Percentiles rank a stretch among this genome's conserved stretches.
phyloP scores from a whole-genome alignment of 2,888 invertebrate species.

The Litoditis marina region DNA sequence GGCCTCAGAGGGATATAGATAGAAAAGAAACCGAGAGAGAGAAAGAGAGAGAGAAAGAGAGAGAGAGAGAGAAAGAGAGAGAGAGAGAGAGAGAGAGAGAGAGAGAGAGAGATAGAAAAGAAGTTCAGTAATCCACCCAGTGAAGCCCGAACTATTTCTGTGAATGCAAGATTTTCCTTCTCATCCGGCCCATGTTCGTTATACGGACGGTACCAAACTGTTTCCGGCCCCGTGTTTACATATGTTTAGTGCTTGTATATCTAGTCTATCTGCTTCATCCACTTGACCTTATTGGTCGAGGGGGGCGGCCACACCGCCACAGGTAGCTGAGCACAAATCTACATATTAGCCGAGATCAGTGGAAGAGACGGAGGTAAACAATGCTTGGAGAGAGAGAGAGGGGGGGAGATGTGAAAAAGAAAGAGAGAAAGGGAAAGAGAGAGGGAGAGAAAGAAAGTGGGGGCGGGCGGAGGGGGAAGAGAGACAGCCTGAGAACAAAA shows the following conservation, averaged over 20 bases:
- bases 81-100: not conserved
- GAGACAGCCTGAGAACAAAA: conserved; percentile 14
- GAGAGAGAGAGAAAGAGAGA: not conserved
- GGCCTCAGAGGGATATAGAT: too few species aligned
- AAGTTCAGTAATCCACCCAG: not conserved
- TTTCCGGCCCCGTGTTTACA: too few species aligned
- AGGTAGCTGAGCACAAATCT: too few species aligned
- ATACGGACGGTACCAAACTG: too few species aligned
- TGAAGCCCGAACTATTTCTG: too few species aligned
- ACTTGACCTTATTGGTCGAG: too few species aligned
- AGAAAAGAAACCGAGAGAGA: not conserved
- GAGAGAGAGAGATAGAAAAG: not conserved
- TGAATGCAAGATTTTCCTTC: too few species aligned
- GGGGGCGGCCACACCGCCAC: too few species aligned
- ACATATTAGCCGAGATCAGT: too few species aligned
- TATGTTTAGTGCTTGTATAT: too few species aligned
- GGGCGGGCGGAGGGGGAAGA: conserved; percentile 3
- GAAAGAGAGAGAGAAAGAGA: not conserved
- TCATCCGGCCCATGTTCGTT: too few species aligned
- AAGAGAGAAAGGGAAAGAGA: conserved; percentile 10
- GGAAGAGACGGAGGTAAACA: not conserved
- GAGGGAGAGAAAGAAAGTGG: not conserved
- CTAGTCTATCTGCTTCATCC: too few species aligned
- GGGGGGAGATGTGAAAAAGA: not conserved
- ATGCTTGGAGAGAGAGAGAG: not conserved